Percentiles rank a stretch among this genome's conserved stretches.
These are phyloP conservation scores for Spisula solida DNA, from an alignment of 2,888 invertebrate species.

Conservation along the genomic window DNA sequence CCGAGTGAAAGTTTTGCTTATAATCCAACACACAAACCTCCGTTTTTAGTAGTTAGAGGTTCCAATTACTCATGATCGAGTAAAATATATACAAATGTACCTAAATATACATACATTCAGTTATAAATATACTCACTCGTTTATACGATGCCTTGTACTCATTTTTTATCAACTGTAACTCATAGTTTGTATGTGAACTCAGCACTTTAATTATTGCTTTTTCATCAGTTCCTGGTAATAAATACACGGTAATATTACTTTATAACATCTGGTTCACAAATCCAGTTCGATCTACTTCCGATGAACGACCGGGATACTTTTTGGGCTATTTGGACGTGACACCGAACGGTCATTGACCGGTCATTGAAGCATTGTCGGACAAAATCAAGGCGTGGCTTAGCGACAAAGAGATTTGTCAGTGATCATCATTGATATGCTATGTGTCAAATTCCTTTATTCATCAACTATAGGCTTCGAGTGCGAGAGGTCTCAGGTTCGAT, in stretches of 20 bases:
- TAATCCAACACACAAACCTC: no score
- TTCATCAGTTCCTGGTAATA: slow-evolving; percentile 77
- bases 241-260: neutral
- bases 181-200: slow-evolving; percentile 74
- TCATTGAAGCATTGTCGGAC: neutral
- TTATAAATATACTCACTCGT: slow-evolving; percentile 65
- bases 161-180: slow-evolving; percentile 78
- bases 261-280: no score
- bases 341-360: no score
- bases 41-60: no score
- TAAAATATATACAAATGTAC: neutral
- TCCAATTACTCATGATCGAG: neutral
- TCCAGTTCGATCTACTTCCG: no score
- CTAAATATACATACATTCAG: neutral
- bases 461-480: no score
- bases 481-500: no score
- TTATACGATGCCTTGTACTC: slow-evolving; percentile 78
- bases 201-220: slow-evolving; percentile 78
- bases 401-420: no score
- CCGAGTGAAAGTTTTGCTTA: no score
- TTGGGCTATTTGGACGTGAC: no score
- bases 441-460: no score
- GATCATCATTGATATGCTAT: neutral
- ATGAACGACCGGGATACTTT: no score
- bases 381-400: neutral